These are phyloP conservation scores for Antheraea pernyi DNA, from an alignment of 1,140 invertebrate species.

Conservation along the genomic window DNA sequence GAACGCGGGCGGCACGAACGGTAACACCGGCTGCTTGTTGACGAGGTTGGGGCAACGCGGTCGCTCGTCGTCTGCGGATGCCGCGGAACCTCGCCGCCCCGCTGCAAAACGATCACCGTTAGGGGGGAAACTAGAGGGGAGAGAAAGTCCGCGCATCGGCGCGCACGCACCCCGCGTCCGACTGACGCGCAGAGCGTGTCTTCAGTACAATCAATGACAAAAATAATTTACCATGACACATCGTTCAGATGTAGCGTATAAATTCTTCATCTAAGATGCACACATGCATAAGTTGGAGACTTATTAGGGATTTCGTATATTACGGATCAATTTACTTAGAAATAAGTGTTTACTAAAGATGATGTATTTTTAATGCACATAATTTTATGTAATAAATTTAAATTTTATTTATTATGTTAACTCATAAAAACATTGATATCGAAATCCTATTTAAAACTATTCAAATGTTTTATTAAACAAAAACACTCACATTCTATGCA, in stretches of 20 bases:
- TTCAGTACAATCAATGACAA: constrained; percentile 3
- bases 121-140: constrained; percentile 57
- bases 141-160: constrained; percentile 62
- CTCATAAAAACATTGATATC: no score
- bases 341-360: neutral
- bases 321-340: neutral
- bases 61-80: constrained; percentile 70
- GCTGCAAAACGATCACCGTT: constrained; percentile 53
- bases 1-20: constrained; percentile 94
- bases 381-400: no score
- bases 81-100: constrained; percentile 57
- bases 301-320: neutral
- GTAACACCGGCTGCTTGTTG: constrained; percentile 90
- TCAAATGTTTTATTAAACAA: neutral
- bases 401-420: no score
- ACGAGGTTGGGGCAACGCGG: constrained; percentile 83
- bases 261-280: neutral
- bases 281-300: neutral
- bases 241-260: neutral
- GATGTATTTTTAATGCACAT: no score
- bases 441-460: neutral
- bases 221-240: neutral
- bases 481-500: no score
- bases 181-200: neutral
- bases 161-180: constrained; percentile 39